Percentiles rank a stretch among this genome's conserved stretches.
Evolutionary conservation across 1,140 invertebrate species (phyloP).

Genomic region (Thaumatotibia leucotreta): DNA sequence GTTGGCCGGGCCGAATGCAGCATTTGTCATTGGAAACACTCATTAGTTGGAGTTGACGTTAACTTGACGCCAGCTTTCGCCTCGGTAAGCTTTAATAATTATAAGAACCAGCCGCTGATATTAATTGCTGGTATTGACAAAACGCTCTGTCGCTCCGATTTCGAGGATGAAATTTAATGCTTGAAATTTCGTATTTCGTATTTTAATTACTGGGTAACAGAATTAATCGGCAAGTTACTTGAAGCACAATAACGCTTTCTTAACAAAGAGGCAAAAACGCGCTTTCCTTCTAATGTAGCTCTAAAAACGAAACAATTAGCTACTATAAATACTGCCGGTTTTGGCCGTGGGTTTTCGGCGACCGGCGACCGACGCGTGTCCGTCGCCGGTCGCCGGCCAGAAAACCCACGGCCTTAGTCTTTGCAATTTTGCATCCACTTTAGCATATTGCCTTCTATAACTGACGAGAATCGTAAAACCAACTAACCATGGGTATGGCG

Average conservation of each 20-base stretch:
- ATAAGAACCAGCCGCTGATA: constrained; percentile 58
- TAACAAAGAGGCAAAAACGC: too few relatives aligned
- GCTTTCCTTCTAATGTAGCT: too few relatives aligned
- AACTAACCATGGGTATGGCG: neutral
- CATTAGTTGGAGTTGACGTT: constrained; percentile 70
- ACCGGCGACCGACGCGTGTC: too few relatives aligned
- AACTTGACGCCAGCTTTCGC: constrained; percentile 62
- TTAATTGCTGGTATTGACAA: constrained; percentile 72
- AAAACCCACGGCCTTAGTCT: too few relatives aligned
- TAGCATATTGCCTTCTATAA: neutral
- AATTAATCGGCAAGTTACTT: neutral
- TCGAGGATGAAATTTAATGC: constrained; percentile 10
- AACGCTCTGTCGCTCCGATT: constrained; percentile 29
- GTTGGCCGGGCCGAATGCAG: constrained; percentile 49
- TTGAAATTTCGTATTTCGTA: constrained; percentile 9
- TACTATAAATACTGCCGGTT: too few relatives aligned
- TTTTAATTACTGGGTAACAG: constrained; percentile 4
- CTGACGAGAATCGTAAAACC: neutral
- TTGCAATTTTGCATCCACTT: too few relatives aligned
- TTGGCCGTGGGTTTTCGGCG: too few relatives aligned
- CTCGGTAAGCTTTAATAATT: constrained; percentile 68
- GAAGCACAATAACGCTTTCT: neutral
- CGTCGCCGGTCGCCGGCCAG: too few relatives aligned
- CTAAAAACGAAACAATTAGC: too few relatives aligned
- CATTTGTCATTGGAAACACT: constrained; percentile 68